Conservation (phyloP, 23 tunicate species). For the Trididemnum clinides region DNA sequence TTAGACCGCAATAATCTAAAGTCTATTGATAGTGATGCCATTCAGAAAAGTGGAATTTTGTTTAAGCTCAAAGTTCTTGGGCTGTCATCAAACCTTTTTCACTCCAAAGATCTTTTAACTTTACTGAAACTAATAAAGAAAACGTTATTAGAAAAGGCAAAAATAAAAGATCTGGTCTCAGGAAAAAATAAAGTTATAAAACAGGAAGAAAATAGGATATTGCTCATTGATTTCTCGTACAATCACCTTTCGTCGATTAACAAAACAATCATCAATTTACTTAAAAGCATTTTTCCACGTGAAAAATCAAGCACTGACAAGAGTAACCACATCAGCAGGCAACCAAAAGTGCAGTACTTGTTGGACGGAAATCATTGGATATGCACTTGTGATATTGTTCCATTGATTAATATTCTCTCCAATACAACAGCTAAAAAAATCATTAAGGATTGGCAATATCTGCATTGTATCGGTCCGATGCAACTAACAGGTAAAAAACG, state of each 20-base stretch:
- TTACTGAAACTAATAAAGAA: neutral
- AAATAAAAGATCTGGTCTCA: neutral
- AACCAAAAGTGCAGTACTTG: neutral
- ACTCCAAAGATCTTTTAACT: neutral
- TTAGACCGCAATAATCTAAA: neutral
- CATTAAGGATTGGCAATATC: neutral
- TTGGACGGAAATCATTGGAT: constrained; percentile 15
- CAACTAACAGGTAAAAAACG: constrained; percentile 17
- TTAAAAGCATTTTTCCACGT: neutral
- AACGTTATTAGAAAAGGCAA: neutral
- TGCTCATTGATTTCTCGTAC: neutral
- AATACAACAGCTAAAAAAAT: neutral
- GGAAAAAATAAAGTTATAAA: neutral
- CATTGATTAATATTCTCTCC: constrained; percentile 19
- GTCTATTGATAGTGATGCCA: neutral
- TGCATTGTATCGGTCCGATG: neutral
- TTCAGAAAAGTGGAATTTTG: neutral
- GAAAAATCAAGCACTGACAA: neutral
- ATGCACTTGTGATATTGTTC: constrained; percentile 17
- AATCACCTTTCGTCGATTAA: neutral
- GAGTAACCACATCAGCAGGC: neutral
- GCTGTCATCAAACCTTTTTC: neutral
- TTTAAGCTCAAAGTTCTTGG: neutral
- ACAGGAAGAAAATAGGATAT: neutral
- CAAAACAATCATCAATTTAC: neutral